Percentiles rank a stretch among this genome's conserved stretches.
Evolutionary conservation across 2,797 vertebrate species (phyloP).

Genomic region (Glyptemys insculpta): DNA sequence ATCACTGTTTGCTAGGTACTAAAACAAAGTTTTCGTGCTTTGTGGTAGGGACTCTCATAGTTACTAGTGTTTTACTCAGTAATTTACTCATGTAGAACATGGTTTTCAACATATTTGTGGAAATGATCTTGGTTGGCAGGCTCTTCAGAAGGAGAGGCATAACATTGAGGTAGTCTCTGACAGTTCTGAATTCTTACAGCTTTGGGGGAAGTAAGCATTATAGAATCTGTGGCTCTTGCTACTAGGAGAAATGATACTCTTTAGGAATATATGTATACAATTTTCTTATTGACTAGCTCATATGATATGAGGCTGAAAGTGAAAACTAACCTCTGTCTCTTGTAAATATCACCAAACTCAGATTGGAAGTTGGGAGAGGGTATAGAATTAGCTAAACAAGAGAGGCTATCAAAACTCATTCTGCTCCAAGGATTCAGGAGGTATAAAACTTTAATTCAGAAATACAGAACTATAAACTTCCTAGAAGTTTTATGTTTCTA

Average conservation of each 20-base stretch:
- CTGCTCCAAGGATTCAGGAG: neutral
- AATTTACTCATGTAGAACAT: neutral
- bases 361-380: neutral
- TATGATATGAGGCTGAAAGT: constrained; percentile 44
- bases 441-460: neutral
- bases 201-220: neutral
- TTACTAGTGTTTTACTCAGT: neutral
- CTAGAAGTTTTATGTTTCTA: neutral
- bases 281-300: constrained; percentile 26
- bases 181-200: neutral
- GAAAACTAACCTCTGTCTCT: constrained; percentile 8
- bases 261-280: neutral
- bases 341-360: neutral
- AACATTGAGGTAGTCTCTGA: neutral
- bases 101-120: neutral
- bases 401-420: neutral
- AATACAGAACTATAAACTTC: neutral
- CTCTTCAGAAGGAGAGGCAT: neutral
- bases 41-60: neutral
- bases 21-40: neutral
- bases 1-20: neutral
- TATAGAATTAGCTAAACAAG: neutral
- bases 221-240: neutral
- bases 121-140: neutral
- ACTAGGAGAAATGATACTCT: neutral